Conservation (phyloP, 2,113 vertebrate species). For the Pelecanus crispus region DNA sequence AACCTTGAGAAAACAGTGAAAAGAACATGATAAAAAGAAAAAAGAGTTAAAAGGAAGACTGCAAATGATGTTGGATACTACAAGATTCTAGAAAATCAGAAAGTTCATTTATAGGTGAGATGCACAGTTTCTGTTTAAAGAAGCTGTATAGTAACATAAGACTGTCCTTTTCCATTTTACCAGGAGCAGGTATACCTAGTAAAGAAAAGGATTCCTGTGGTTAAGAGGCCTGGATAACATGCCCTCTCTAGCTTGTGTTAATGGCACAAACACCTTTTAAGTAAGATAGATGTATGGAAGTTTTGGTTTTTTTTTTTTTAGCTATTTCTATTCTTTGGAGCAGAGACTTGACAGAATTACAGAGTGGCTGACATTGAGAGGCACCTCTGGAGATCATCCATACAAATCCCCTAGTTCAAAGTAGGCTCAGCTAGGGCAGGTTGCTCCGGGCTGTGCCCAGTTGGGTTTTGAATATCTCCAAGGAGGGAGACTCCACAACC, state of each 20-base stretch:
- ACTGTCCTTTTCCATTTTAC: neutral
- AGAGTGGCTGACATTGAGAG: neutral
- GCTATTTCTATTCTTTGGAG: neutral
- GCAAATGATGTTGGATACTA: neutral
- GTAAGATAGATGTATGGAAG: neutral
- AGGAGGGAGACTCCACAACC: neutral
- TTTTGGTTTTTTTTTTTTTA: neutral
- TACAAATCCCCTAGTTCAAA: neutral
- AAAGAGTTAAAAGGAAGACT: neutral
- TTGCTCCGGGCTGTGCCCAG: neutral
- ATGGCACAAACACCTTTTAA: neutral
- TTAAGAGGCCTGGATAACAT: neutral
- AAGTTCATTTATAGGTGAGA: neutral
- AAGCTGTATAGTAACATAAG: neutral
- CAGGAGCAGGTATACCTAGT: neutral
- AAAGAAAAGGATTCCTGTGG: neutral
- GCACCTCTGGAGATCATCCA: neutral
- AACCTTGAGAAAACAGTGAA: neutral
- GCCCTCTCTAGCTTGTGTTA: neutral
- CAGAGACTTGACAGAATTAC: neutral
- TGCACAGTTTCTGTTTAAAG: neutral
- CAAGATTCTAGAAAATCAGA: neutral
- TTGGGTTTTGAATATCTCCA: neutral
- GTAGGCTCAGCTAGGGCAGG: neutral
- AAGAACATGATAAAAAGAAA: neutral